Evolutionary conservation across 2,797 vertebrate species (phyloP).

Genomic region (Sitta carolinensis): DNA sequence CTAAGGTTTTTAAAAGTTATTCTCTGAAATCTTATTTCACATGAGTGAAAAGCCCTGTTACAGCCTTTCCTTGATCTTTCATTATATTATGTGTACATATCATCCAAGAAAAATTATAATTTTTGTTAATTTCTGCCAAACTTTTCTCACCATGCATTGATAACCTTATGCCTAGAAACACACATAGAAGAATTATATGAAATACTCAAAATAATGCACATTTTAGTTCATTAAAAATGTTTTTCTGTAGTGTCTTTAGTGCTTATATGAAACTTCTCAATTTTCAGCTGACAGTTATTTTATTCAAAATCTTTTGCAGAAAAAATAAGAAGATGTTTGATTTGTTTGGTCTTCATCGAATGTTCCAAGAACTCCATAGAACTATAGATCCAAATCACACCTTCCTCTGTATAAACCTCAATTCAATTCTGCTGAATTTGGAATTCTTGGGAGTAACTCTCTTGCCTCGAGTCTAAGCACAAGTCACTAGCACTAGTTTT

Average conservation of each 20-base stretch:
- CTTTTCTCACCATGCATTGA: background rate
- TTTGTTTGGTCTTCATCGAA: constrained; percentile 79
- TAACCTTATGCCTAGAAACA: background rate
- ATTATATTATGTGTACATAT: background rate
- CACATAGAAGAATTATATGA: background rate
- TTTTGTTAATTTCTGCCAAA: background rate
- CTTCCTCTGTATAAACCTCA: constrained; percentile 87
- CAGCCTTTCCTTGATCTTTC: background rate
- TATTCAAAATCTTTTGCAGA: constrained; percentile 72
- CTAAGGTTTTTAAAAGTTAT: background rate
- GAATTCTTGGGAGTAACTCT: constrained; percentile 60
- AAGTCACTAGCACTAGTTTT: constrained; percentile 33
- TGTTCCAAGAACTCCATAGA: constrained; percentile 83
- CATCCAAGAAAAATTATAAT: background rate
- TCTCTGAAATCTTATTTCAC: background rate
- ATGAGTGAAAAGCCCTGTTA: background rate
- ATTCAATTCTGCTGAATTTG: constrained; percentile 85
- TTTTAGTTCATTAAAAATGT: background rate
- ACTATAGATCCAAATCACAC: constrained; percentile 76
- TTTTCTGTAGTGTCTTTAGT: background rate
- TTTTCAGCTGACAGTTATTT: background rate
- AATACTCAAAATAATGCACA: background rate
- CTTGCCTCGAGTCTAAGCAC: constrained; percentile 3
- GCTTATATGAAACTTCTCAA: background rate
- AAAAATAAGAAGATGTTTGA: constrained; percentile 89